Evolutionary conservation across 2,888 invertebrate genomes (phyloP), one percentile per base, ranked within the genome.

Genomic region (Phrixothrix hirtus): DNA sequence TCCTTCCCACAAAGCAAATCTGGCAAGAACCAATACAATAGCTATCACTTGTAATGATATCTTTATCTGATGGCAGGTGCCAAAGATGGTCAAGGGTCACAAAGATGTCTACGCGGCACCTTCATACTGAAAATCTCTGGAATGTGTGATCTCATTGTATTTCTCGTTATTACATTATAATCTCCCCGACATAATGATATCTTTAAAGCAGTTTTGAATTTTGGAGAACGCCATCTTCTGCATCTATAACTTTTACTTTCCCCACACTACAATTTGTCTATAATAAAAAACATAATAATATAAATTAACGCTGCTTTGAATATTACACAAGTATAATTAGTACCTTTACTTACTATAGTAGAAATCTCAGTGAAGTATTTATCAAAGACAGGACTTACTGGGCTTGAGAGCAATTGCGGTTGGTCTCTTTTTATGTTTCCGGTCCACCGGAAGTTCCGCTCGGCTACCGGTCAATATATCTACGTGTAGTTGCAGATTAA

Each of bases 401-500:
- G 35, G 62, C 65, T 69, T 69, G 67, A 70, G 71, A 72, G 72
- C 71, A 70, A 73, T 74, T 73, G 74, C 74, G 74, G 74, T 55
- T 42, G 43, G 53, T 73, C 72, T 74, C 74, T 75, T 75, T 75
- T 75, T 74, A 75, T 74, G 74, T 75, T 75, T 75, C 75, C 75
- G 74, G 75, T 73, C 71, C 71, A 74, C 72, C 74, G 74, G 75
- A 74, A 75, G 72, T 75, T 75, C 75, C 74, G 74, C 73, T 70
- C 72, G 69, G 72, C 74, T 72, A 74, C 74, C 71, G 74, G 69
- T 73, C 75, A 73, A 74, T 75, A 74, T 61, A 64, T 73, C 72
- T 75, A 75, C 73, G 74, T 75, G 75, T 73, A 75, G 72, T 74
- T 75, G 75, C 74, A 75, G 75, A 75, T 75, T 74, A 75, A 75